Percentiles rank a stretch among this genome's conserved stretches.
Conservation (phyloP, 2,113 vertebrate species). For the Collichthys lucidus region DNA sequence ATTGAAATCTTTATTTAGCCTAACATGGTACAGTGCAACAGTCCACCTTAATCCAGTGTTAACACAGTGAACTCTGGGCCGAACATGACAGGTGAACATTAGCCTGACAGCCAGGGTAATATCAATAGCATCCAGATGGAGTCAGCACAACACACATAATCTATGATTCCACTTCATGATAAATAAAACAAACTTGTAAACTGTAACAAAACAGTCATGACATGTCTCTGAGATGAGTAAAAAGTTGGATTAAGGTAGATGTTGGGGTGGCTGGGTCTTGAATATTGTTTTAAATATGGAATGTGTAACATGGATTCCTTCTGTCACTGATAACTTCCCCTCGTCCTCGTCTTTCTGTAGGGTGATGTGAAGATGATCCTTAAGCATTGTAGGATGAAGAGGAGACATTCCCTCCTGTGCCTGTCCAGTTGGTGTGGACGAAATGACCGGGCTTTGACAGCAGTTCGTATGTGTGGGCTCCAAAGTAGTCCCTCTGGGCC, state of each 20-base stretch:
- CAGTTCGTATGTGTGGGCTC: conserved; percentile 95
- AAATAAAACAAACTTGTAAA: conserved; percentile 66
- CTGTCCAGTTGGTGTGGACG: conserved; percentile 98
- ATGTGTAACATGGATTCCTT: conserved; percentile 58
- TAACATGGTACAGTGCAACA: conserved; percentile 76
- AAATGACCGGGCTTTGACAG: conserved; percentile 88
- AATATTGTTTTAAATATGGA: conserved; percentile 51
- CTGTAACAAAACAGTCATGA: neutral
- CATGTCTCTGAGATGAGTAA: conserved; percentile 33
- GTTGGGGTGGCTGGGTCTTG: conserved; percentile 10
- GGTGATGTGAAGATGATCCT: neutral
- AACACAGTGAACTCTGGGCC: conserved; percentile 56
- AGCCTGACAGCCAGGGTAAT: conserved; percentile 8
- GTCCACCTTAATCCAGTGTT: conserved; percentile 80
- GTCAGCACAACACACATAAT: conserved; percentile 27
- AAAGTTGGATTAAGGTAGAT: conserved; percentile 17
- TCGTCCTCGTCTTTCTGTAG: neutral
- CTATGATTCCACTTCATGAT: conserved; percentile 58
- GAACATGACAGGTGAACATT: conserved; percentile 51
- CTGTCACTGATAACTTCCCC: neutral
- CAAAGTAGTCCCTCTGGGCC: conserved; percentile 99
- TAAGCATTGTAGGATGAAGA: conserved; percentile 95
- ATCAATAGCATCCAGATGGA: conserved; percentile 18
- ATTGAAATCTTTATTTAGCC: conserved; percentile 86
- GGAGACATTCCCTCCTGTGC: conserved; percentile 91